Conservation (phyloP, 2,888 invertebrate species). For the Stratiomys singularior region DNA sequence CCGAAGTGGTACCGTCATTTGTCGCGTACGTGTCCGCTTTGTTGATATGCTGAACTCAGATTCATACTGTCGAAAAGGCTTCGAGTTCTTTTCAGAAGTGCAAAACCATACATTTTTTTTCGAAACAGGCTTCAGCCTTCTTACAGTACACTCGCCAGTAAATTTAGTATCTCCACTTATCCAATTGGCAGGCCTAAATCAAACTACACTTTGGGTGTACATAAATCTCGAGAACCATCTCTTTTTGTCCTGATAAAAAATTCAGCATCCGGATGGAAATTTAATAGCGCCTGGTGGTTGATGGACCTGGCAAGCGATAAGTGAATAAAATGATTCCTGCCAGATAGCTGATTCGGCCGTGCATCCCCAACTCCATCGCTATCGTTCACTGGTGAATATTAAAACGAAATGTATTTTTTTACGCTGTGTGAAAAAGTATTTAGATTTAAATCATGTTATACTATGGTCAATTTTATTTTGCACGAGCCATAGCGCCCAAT, state of each 20-base stretch:
- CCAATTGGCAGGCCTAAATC: neutral
- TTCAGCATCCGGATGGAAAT: neutral
- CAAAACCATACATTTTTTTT: too few species aligned
- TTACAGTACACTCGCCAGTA: too few species aligned
- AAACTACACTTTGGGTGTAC: neutral
- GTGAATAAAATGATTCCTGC: constrained; percentile 2
- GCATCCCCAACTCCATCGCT: neutral
- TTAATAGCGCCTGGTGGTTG: neutral
- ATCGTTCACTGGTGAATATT: neutral
- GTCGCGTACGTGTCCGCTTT: too few species aligned
- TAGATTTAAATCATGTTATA: constrained; percentile 1
- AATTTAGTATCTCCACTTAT: neutral
- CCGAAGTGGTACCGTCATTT: too few species aligned
- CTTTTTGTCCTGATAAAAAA: constrained; percentile 5
- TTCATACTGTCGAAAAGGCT: too few species aligned
- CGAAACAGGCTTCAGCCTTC: too few species aligned
- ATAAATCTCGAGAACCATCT: neutral
- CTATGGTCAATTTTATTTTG: neutral
- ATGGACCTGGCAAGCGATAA: neutral
- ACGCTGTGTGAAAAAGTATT: neutral
- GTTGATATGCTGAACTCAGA: too few species aligned
- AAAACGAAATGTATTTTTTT: constrained; percentile 12
- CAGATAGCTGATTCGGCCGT: neutral
- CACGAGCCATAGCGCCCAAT: neutral
- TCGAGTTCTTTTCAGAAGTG: too few species aligned